These are phyloP conservation scores for Acanthococcus lagerstroemiae DNA, from an alignment of 2,888 invertebrate species.

Conservation along the genomic window DNA sequence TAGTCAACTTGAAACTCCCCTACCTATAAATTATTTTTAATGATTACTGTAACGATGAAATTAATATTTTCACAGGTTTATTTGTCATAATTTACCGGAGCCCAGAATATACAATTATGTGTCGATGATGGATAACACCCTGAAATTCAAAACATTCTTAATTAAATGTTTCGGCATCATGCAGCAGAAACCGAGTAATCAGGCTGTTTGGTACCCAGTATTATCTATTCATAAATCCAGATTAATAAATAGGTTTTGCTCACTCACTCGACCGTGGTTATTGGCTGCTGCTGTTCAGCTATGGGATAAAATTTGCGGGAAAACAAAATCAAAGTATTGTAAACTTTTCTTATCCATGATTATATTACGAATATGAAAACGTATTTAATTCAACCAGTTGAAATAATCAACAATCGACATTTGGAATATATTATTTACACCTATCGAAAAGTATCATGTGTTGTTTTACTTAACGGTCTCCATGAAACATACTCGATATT, in stretches of 20 bases:
- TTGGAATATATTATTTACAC: too few relatives aligned
- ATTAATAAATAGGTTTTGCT: not conserved
- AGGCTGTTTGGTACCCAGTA: conserved; percentile 1
- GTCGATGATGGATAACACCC: conserved; percentile 16
- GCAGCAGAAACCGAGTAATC: not conserved
- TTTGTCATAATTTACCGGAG: not conserved
- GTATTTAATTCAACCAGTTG: too few relatives aligned
- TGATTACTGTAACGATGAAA: not conserved
- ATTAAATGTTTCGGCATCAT: not conserved
- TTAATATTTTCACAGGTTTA: not conserved
- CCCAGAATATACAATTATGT: conserved; percentile 12
- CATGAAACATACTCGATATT: too few relatives aligned
- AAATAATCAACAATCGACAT: too few relatives aligned
- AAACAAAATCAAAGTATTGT: conserved; percentile 1
- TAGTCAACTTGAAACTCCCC: not conserved
- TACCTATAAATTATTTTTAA: not conserved
- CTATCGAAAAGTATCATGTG: too few relatives aligned
- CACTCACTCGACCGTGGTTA: not conserved
- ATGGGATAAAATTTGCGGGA: not conserved
- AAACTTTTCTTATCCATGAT: too few relatives aligned
- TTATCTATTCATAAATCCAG: not conserved
- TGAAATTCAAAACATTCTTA: not conserved
- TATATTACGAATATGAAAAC: too few relatives aligned
- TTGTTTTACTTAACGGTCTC: too few relatives aligned
- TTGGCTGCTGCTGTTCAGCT: not conserved